These are phyloP conservation scores for Coreius guichenoti DNA, from an alignment of 2,797 vertebrate species.

Conservation along the genomic window DNA sequence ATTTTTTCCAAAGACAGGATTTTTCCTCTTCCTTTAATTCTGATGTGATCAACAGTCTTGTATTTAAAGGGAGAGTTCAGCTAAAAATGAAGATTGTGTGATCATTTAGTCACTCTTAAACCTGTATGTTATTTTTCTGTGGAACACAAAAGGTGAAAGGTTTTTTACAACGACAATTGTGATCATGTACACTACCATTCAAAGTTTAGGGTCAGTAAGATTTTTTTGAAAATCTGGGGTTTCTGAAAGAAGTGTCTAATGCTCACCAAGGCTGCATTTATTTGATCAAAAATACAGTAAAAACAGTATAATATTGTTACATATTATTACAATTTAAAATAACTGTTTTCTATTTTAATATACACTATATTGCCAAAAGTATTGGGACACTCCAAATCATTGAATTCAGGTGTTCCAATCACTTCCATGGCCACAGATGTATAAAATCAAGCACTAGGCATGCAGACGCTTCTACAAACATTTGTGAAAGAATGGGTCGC, in stretches of 20 bases:
- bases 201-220: background rate
- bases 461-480: too few species aligned
- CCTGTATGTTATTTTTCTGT: background rate
- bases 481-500: too few species aligned
- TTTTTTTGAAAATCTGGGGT: too few species aligned
- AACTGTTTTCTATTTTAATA: background rate
- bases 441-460: too few species aligned
- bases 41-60: background rate
- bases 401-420: too few species aligned
- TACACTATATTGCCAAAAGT: too few species aligned
- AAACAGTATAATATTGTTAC: background rate
- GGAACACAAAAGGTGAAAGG: background rate
- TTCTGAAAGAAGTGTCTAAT: background rate
- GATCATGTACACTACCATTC: background rate
- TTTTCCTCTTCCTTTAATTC: background rate
- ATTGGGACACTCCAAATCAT: too few species aligned
- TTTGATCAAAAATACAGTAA: background rate
- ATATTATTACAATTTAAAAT: background rate
- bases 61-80: background rate
- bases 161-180: background rate
- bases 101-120: background rate
- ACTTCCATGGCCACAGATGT: too few species aligned
- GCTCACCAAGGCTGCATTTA: background rate
- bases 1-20: slow-evolving; percentile 2
- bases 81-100: background rate